phyloP scores from a whole-genome alignment of 2,888 invertebrate genomes.

The Mamestra brassicae region DNA sequence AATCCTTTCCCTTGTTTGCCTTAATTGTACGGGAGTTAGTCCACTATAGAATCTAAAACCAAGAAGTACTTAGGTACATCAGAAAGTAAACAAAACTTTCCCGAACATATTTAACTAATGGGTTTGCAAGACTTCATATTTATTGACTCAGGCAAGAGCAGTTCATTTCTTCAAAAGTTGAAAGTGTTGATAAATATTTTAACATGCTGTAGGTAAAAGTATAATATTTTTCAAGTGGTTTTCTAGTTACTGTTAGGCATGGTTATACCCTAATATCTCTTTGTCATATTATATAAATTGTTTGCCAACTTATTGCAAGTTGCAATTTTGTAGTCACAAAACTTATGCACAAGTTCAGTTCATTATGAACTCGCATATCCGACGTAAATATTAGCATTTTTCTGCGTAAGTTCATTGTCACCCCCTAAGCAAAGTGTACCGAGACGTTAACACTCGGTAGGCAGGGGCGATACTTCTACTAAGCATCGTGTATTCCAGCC shows the following conservation, averaged over 20 bases:
- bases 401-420: conserved; percentile 73
- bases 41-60: neutral
- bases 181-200: conserved; percentile 55
- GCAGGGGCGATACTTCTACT: conserved; percentile 83
- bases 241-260: neutral
- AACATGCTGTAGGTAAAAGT: conserved; percentile 51
- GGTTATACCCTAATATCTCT: neutral
- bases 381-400: conserved; percentile 45
- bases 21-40: neutral
- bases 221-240: conserved; percentile 43
- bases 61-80: neutral
- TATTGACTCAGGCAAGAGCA: conserved; percentile 38
- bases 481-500: conserved; percentile 88
- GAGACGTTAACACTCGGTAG: conserved; percentile 81
- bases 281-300: neutral
- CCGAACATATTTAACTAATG: conserved; percentile 32
- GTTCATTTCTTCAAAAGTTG: conserved; percentile 42
- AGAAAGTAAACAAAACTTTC: conserved; percentile 20
- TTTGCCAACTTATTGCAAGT: conserved; percentile 1
- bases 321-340: neutral
- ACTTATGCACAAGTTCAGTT: conserved; percentile 10
- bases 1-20: neutral
- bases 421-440: conserved; percentile 74
- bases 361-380: conserved; percentile 15
- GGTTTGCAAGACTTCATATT: conserved; percentile 41